Percentiles rank a stretch among this genome's conserved stretches.
These are phyloP conservation scores for Darevskia mixta DNA, from an alignment of 2,797 vertebrate species.

Conservation along the genomic window DNA sequence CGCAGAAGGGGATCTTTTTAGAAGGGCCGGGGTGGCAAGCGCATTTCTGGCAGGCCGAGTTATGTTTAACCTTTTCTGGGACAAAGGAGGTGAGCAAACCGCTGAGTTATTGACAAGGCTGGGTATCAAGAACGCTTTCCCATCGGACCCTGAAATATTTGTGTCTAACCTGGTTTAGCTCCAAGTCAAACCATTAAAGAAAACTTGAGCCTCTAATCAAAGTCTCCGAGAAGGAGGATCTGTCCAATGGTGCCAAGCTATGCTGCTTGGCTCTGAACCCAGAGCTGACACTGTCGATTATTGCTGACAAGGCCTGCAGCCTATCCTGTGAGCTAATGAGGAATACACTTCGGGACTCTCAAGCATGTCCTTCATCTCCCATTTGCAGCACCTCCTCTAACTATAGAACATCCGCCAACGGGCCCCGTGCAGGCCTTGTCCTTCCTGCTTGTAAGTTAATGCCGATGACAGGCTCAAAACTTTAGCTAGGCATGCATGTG, in stretches of 20 bases:
- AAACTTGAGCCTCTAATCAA: neutral
- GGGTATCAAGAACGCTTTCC: neutral
- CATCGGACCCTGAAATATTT: neutral
- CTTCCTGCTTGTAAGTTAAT: constrained; percentile 31
- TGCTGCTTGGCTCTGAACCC: constrained; percentile 34
- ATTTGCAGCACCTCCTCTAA: neutral
- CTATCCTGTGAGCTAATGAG: constrained; percentile 11
- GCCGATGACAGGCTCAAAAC: neutral
- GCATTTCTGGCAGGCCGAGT: constrained; percentile 17
- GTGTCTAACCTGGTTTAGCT: constrained; percentile 5
- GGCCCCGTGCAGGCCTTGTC: neutral
- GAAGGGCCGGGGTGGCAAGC: neutral
- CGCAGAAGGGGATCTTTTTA: constrained; percentile 1
- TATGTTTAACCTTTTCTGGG: constrained; percentile 29
- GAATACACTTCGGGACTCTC: constrained; percentile 13
- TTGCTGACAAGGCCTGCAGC: constrained; percentile 35
- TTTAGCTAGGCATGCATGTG: neutral
- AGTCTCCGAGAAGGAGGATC: constrained; percentile 26
- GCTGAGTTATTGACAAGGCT: constrained; percentile 19
- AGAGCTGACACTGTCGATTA: constrained; percentile 32
- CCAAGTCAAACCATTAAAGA: constrained; percentile 36
- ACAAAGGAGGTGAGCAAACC: constrained; percentile 15
- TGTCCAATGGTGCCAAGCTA: neutral
- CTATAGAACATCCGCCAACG: neutral
- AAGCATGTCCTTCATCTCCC: neutral